Conservation (phyloP, 2,888 invertebrate genomes). For the Drosophila tripunctata region DNA sequence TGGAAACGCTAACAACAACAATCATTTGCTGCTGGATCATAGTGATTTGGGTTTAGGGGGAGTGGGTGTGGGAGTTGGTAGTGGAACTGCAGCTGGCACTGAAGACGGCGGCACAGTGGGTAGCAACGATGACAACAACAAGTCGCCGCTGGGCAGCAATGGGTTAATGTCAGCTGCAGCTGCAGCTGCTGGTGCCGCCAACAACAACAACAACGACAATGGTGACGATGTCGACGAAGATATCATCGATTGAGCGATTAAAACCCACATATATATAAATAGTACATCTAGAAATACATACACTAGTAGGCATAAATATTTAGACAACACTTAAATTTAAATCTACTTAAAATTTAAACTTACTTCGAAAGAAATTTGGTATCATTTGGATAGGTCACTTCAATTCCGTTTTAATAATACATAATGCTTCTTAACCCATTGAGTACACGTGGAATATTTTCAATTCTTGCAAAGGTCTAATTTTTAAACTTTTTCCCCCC, state of each 20-base stretch:
- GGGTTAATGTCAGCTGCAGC: constrained; percentile 57
- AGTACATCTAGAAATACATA: too few relatives aligned
- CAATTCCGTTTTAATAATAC: too few relatives aligned
- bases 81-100: constrained; percentile 19
- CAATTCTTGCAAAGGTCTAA: too few relatives aligned
- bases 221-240: constrained; percentile 83
- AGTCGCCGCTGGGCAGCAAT: constrained; percentile 66
- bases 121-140: constrained; percentile 68
- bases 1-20: constrained; percentile 63
- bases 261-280: constrained; percentile 20
- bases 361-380: too few relatives aligned
- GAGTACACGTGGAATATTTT: too few relatives aligned
- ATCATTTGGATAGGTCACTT: too few relatives aligned
- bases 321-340: constrained; percentile 15
- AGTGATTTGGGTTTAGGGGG: constrained; percentile 58
- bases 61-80: constrained; percentile 31
- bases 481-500: too few relatives aligned
- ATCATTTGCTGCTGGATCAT: constrained; percentile 70
- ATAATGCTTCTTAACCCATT: too few relatives aligned
- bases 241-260: constrained; percentile 34
- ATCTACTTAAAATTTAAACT: constrained; percentile 23
- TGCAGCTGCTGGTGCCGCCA: constrained; percentile 64
- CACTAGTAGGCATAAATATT: too few relatives aligned
- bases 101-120: constrained; percentile 39
- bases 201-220: constrained; percentile 81